Evolutionary conservation across 2,113 vertebrate species (phyloP).

Genomic region (Lepidothrix coronata): DNA sequence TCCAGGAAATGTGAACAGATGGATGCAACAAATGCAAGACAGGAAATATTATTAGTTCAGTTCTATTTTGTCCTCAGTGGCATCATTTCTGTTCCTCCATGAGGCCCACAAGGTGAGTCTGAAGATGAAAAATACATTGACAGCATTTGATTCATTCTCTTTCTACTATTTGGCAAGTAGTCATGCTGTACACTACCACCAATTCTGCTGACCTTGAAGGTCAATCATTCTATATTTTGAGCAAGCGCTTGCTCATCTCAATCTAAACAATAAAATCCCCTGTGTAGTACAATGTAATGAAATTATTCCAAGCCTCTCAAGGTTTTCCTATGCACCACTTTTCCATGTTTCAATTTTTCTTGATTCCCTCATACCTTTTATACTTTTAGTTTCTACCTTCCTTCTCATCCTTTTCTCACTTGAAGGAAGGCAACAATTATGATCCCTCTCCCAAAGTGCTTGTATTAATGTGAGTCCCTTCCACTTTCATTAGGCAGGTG

Average conservation of each 20-base stretch:
- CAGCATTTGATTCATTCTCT: neutral
- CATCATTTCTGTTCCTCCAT: neutral
- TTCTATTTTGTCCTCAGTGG: neutral
- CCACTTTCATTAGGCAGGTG: neutral
- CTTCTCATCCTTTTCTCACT: neutral
- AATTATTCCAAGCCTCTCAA: neutral
- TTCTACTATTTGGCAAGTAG: neutral
- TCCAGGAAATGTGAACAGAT: neutral
- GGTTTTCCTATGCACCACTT: rapidly evolving
- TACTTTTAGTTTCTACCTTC: neutral
- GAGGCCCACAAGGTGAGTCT: neutral
- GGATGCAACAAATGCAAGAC: neutral
- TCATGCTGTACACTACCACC: neutral
- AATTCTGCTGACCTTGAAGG: neutral
- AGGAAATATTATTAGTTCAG: neutral
- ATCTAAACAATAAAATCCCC: neutral
- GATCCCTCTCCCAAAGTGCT: neutral
- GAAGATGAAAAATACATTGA: neutral
- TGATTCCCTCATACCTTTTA: neutral
- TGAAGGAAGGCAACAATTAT: neutral
- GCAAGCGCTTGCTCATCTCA: neutral
- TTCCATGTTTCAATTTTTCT: neutral
- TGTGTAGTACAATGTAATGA: neutral
- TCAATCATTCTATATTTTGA: neutral
- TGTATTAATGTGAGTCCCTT: rapidly evolving